Conservation (phyloP, 2,113 vertebrate species). For the Ochotona princeps region DNA sequence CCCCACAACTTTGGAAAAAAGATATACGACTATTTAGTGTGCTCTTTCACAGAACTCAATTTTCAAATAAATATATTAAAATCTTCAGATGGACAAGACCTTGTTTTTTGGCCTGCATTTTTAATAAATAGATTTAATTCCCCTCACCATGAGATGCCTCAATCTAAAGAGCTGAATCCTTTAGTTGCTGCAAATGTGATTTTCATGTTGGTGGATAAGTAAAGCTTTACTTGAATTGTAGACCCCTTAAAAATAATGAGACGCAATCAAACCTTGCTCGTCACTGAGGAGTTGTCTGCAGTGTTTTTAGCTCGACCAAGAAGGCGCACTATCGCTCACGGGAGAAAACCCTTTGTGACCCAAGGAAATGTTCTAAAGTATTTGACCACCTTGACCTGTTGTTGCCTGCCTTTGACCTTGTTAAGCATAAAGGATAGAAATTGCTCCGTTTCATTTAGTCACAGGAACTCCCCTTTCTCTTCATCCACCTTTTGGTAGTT, state of each 20-base stretch:
- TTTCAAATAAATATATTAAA: conserved; percentile 91
- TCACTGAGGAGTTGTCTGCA: neutral
- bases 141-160: neutral
- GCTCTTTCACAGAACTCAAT: conserved; percentile 86
- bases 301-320: neutral
- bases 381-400: conserved; percentile 22
- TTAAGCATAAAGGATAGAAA: neutral
- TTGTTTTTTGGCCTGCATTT: conserved; percentile 49
- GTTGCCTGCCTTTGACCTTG: neutral
- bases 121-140: neutral
- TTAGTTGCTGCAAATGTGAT: neutral
- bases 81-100: conserved; percentile 72
- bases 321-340: neutral
- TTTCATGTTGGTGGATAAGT: neutral
- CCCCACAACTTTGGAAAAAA: conserved; percentile 80
- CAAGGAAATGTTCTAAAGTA: neutral
- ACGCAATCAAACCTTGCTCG: neutral
- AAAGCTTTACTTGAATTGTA: neutral
- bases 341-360: neutral
- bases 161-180: neutral
- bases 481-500: neutral
- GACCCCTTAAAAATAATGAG: conserved; percentile 5
- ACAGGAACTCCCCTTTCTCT: neutral
- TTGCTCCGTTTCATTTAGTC: neutral
- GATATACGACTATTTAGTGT: conserved; percentile 83